phyloP scores from a whole-genome alignment of 2,113 vertebrate genomes.

The Eublepharis macularius region DNA sequence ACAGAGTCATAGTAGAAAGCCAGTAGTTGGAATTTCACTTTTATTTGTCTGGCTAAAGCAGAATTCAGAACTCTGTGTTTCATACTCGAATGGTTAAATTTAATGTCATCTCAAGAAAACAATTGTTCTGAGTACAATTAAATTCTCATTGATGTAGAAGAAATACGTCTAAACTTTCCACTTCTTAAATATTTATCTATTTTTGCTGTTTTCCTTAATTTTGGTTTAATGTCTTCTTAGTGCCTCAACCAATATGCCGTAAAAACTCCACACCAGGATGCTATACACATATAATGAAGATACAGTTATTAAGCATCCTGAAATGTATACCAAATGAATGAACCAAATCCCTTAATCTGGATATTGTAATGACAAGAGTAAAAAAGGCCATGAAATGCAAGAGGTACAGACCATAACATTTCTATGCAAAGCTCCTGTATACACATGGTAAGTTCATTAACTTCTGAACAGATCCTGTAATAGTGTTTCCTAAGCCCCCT shows the following conservation, averaged over 20 bases:
- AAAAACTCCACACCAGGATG: background rate
- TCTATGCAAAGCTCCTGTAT: too few species aligned
- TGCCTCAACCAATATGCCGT: background rate
- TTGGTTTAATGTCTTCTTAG: background rate
- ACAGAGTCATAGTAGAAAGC: constrained; percentile 32
- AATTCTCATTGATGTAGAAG: background rate
- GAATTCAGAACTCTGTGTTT: constrained; percentile 22
- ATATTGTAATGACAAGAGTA: too few species aligned
- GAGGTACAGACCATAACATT: too few species aligned
- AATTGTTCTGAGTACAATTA: constrained; percentile 4
- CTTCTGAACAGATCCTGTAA: too few species aligned
- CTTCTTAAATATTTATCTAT: background rate
- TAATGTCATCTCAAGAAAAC: constrained; percentile 18
- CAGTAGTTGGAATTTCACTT: constrained; percentile 16
- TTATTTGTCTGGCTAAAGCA: background rate
- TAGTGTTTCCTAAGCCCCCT: too few species aligned
- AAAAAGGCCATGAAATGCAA: too few species aligned
- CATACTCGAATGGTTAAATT: constrained; percentile 22
- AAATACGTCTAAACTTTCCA: background rate
- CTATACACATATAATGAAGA: background rate
- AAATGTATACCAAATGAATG: too few species aligned
- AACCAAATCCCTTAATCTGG: too few species aligned
- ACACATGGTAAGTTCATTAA: too few species aligned
- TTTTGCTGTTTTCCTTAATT: constrained; percentile 2
- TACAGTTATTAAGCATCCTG: background rate